Evolutionary conservation across 2,888 invertebrate species (phyloP), one percentile per base, ranked within the genome.

Genomic region (Prosapia bicincta): DNA sequence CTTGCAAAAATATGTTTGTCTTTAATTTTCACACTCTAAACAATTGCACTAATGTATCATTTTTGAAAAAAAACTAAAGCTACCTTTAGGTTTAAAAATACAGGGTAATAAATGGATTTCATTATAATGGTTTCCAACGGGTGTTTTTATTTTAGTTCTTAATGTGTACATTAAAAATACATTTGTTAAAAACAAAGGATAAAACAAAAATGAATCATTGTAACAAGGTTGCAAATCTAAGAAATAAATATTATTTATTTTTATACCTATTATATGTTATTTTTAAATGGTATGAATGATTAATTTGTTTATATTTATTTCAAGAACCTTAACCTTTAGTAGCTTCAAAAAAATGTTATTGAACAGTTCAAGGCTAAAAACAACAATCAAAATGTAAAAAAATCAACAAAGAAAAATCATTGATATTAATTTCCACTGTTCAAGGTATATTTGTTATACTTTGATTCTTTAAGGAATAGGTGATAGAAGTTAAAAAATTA

Each of bases 241-340:
- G 69, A 74, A 69, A 74, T 74, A 74, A 69, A 74, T 74, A 74
- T 74, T 74, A 74, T 74, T 74, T 74, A 74, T 74, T 74, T 74
- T 74, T 74, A 74, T 74, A 74, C 74, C 74, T 69, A 54, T 69
- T 72, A 69, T 74, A 69, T 69, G 74, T 74, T 74, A 10, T 65
- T 65, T 67, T 73, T 67, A 68, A 54, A 54, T 54, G 54, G 54
- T 54, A 54, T 54, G 54, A n/a, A 3, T 54, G 54, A 3, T 54
- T 54, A 54, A 54, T n/a, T 54, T 54, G 54, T 54, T 54, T 54
- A 3, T n/a, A 54, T 54, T 54, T 54, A 54, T 54, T 54, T 54
- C 54, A 54, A 54, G 20, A 2, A 20, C 54, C 54, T 54, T n/a
- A n/a, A n/a, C n/a, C n/a, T n/a, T n/a, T n/a, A n/a, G n/a, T n/a